Conservation (phyloP, 2,797 vertebrate genomes). For the Podarcis lilfordi region DNA sequence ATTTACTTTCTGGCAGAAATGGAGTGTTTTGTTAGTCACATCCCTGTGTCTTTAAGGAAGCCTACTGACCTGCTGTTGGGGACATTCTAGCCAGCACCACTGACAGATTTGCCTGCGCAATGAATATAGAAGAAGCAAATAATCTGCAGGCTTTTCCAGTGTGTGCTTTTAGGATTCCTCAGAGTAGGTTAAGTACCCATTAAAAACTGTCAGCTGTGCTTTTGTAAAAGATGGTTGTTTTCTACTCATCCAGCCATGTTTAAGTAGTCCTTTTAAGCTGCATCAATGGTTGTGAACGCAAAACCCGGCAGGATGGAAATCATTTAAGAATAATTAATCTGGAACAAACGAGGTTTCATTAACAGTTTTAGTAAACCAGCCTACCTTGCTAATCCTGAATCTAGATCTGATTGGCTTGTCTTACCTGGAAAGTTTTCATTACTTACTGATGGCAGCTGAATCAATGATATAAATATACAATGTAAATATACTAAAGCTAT, state of each 20-base stretch:
- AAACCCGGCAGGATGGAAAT: neutral
- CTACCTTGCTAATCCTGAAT: neutral
- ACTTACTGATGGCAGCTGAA: neutral
- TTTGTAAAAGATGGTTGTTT: neutral
- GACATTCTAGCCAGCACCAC: neutral
- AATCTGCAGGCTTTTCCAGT: neutral
- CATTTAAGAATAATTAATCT: neutral
- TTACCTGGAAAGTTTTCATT: neutral
- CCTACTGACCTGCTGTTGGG: neutral
- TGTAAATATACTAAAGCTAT: too few species aligned
- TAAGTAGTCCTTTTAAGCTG: neutral
- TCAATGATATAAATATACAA: neutral
- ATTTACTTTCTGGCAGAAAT: slow-evolving; percentile 24
- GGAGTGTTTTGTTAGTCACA: neutral
- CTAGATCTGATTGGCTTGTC: neutral
- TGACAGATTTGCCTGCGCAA: neutral
- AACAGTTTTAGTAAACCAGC: neutral
- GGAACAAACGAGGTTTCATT: neutral
- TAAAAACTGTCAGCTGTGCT: neutral
- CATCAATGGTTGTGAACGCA: neutral
- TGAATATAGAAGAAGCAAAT: neutral
- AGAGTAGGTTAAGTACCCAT: neutral
- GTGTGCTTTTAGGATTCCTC: neutral
- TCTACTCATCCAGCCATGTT: neutral
- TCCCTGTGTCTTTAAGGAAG: neutral